Conservation (phyloP, 2,888 invertebrate species). For the Thereva nobilitata region DNA sequence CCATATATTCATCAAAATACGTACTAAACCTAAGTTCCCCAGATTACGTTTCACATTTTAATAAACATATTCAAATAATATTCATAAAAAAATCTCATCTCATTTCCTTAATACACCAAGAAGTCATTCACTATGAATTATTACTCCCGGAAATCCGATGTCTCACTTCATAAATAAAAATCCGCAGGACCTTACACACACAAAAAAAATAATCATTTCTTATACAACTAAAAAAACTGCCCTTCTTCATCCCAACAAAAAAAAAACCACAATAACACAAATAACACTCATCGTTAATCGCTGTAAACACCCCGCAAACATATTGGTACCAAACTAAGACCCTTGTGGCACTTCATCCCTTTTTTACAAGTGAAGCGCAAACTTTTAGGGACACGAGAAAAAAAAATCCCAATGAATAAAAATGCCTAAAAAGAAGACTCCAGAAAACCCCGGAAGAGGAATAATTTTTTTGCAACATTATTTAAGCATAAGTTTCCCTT, state of each 20-base stretch:
- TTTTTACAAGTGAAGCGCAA: neutral
- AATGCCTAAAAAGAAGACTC: constrained; percentile 22
- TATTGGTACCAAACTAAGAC: constrained; percentile 29
- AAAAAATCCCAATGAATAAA: neutral
- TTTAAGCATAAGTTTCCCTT: constrained; percentile 41
- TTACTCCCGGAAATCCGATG: constrained; percentile 36
- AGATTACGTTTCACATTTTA: too few relatives aligned
- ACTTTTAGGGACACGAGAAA: neutral
- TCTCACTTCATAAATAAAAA: constrained; percentile 31
- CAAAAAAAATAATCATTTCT: constrained; percentile 3
- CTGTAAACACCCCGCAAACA: constrained; percentile 40
- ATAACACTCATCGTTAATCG: constrained; percentile 36
- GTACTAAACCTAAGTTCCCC: too few relatives aligned
- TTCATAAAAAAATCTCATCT: too few relatives aligned
- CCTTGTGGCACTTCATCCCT: constrained; percentile 4
- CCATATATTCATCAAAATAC: too few relatives aligned
- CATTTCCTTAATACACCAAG: too few relatives aligned
- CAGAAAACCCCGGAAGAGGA: constrained; percentile 6
- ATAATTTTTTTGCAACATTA: constrained; percentile 37
- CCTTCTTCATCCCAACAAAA: neutral
- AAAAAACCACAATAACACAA: constrained; percentile 20
- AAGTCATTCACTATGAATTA: constrained; percentile 16
- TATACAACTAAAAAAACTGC: too few relatives aligned
- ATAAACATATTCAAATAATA: too few relatives aligned
- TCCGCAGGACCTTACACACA: neutral